phyloP scores from a whole-genome alignment of 2,113 vertebrate species.

The Muntiacus muntjak region DNA sequence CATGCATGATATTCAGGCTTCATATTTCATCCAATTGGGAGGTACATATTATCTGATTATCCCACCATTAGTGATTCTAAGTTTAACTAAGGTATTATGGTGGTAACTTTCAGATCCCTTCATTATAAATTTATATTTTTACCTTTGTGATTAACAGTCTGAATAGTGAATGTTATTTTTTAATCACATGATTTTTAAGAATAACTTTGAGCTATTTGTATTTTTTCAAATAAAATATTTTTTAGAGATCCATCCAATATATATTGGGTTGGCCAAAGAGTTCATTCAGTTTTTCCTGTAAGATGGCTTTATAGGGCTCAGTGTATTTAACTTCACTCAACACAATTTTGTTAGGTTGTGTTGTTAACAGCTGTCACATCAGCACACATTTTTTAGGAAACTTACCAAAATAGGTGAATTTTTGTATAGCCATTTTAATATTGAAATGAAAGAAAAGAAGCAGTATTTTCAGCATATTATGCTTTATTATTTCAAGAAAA shows the following conservation, averaged over 20 bases:
- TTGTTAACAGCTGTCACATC: neutral
- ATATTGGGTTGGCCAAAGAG: neutral
- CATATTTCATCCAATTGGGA: neutral
- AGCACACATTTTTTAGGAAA: neutral
- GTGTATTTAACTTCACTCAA: neutral
- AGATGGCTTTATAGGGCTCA: neutral
- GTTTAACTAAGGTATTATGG: neutral
- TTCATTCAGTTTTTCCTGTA: neutral
- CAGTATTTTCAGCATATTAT: neutral
- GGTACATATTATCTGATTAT: neutral
- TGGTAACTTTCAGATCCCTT: neutral
- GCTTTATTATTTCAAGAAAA: neutral
- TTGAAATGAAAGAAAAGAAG: neutral
- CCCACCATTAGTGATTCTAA: neutral
- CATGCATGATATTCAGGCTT: neutral
- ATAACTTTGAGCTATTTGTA: neutral
- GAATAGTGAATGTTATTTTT: slow-evolving; percentile 4
- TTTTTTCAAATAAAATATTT: neutral
- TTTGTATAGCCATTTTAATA: neutral
- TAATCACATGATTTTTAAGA: slow-evolving; percentile 18
- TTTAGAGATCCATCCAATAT: neutral
- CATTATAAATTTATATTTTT: slow-evolving; percentile 24
- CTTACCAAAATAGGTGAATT: neutral
- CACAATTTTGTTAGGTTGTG: neutral
- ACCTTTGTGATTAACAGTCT: slow-evolving; percentile 11